These are phyloP conservation scores for Arge pagana DNA, from an alignment of 2,888 invertebrate species.

Conservation along the genomic window DNA sequence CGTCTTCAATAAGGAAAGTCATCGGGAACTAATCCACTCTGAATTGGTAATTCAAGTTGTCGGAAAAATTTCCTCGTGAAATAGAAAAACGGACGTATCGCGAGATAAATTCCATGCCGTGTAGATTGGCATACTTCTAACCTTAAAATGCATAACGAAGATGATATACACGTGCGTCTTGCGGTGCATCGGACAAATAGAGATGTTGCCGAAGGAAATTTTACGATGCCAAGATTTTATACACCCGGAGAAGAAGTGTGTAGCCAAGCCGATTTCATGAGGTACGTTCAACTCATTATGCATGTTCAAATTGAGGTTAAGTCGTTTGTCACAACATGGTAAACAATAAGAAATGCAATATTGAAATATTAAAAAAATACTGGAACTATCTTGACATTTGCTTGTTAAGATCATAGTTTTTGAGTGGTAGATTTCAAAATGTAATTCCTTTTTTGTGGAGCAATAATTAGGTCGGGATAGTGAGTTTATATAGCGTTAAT, in stretches of 20 bases:
- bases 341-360: not conserved
- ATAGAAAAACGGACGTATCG: too few species aligned
- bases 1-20: too few species aligned
- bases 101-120: too few species aligned
- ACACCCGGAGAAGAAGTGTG: constrained; percentile 90
- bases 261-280: constrained; percentile 81
- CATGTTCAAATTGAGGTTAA: not conserved
- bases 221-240: constrained; percentile 69
- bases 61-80: too few species aligned
- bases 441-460: too few species aligned
- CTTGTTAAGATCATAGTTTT: not conserved
- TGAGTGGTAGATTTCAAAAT: too few species aligned
- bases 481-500: too few species aligned
- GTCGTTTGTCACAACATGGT: constrained; percentile 22
- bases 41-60: too few species aligned
- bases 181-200: constrained; percentile 46
- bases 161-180: constrained; percentile 43
- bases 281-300: constrained; percentile 59
- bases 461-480: too few species aligned
- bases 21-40: too few species aligned
- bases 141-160: constrained; percentile 32
- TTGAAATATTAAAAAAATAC: not conserved
- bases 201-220: constrained; percentile 57
- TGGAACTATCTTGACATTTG: not conserved
- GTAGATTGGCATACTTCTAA: too few species aligned